Evolutionary conservation across 2,888 invertebrate species (phyloP), one percentile per base, ranked within the genome.

Genomic region (Oasisia sp.): DNA sequence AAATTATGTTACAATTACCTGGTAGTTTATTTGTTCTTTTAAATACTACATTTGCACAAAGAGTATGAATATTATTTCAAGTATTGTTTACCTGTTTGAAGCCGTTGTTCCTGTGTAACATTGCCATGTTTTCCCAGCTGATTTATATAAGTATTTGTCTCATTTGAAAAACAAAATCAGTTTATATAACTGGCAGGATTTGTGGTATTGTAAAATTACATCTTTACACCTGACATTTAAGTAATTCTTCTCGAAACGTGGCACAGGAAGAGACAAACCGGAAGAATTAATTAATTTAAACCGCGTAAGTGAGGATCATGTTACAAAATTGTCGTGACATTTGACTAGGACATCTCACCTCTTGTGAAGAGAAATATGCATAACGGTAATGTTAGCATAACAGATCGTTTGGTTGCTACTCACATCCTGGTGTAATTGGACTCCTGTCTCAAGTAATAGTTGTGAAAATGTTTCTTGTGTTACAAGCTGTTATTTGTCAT

Each of bases 401-500:
- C n/a, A 74, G 74, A 74, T 74, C 27, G 74, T 74, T 74, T 74
- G 74, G 27, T 27, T 74, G 74, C 3, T 14, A 74, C 27, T 3
- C 74, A 74, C 74, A 74, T 74, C 74, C 38, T 0, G n/a, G 74
- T 74, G 74, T 74, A 74, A 74, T 74, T 27, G 2, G 74, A 74
- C 74, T 74, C 74, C 74, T 27, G 27, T 19, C 7, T 74, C 74
- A 27, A 27, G 74, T 74, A 74, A 74, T 74, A 74, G 74, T 74
- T 74, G 74, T 74, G 74, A 74, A 74, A 74, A 74, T 74, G 27
- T 74, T 19, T 74, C 74, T 74, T 74, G 27, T 74, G 74, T 74
- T 74, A 74, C 74, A 74, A 74, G n/a, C 74, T 74, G 74, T 74
- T 74, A 74, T 74, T 74, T 74, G 74, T 74, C 74, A 74, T n/a